These are phyloP conservation scores for Porites evermanni DNA, from an alignment of 92 coral and sea anemone genomes.

Conservation along the genomic window DNA sequence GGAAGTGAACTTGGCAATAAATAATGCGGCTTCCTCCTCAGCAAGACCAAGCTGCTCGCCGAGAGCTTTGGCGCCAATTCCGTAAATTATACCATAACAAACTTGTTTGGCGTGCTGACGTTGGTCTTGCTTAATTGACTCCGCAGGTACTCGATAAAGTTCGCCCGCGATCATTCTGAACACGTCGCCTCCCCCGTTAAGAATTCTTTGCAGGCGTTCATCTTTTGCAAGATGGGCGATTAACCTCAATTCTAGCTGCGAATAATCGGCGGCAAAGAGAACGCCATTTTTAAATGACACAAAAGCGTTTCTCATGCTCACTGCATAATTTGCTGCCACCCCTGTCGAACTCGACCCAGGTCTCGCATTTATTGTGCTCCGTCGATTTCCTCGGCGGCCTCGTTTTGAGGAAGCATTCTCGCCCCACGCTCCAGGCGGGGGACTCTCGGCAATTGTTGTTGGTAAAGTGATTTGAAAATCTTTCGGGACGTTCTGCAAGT, in stretches of 20 bases:
- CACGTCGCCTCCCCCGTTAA: slow-evolving; percentile 96
- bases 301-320: slow-evolving; percentile 99
- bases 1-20: slow-evolving; percentile 88
- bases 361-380: slow-evolving; percentile 32
- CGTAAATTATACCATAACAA: slow-evolving; percentile 96
- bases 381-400: slow-evolving; percentile 46
- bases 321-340: slow-evolving; percentile 71
- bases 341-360: slow-evolving; percentile 29
- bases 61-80: slow-evolving; percentile 96
- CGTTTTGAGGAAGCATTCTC: slow-evolving; percentile 40
- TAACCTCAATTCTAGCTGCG: slow-evolving; percentile 97
- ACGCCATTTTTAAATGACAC: slow-evolving; percentile 84
- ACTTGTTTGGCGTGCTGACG: slow-evolving; percentile 97
- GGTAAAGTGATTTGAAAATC: slow-evolving; percentile 94
- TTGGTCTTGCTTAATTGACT: slow-evolving; percentile 79
- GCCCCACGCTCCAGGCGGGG: slow-evolving; percentile 75
- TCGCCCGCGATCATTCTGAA: slow-evolving; percentile 97
- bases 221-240: slow-evolving; percentile 95
- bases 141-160: slow-evolving; percentile 78
- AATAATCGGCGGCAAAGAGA: slow-evolving; percentile 96
- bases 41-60: slow-evolving; percentile 85
- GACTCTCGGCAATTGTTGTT: slow-evolving; percentile 82
- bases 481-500: slow-evolving; percentile 95
- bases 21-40: slow-evolving; percentile 90
- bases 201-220: slow-evolving; percentile 77